A percentile compares a stretch with the other conserved stretches of the same genome.
phyloP scores from a whole-genome alignment of 2,797 vertebrate species.

The Protosalanx chinensis region DNA sequence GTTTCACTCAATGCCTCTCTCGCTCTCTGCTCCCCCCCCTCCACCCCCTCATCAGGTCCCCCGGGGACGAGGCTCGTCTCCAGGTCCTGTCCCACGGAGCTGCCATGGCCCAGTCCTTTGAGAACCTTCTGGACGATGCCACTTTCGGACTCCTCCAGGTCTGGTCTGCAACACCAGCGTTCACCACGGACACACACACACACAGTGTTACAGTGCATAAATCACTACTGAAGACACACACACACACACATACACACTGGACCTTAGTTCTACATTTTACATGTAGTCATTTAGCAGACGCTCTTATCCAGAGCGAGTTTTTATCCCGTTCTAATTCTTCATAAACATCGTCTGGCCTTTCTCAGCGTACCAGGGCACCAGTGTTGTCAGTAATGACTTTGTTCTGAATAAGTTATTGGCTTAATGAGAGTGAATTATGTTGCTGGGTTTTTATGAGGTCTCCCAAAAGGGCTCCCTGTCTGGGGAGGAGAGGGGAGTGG shows the following conservation, averaged over 20 bases:
- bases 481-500: no score
- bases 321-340: no score
- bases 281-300: no score
- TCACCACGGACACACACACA: slow-evolving; percentile 3
- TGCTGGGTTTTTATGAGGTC: background rate
- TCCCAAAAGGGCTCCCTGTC: background rate
- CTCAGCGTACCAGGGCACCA: background rate
- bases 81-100: slow-evolving; percentile 75
- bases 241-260: background rate
- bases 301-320: no score
- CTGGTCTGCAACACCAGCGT: background rate
- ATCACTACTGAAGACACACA: background rate
- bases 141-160: slow-evolving; percentile 77
- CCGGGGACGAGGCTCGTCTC: slow-evolving; percentile 71
- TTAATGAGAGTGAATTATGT: background rate
- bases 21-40: background rate
- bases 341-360: background rate
- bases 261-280: background rate
- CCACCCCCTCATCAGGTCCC: slow-evolving; percentile 65
- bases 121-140: slow-evolving; percentile 81
- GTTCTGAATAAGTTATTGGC: background rate
- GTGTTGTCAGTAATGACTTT: slow-evolving; percentile 3
- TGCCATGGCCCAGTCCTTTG: slow-evolving; percentile 79
- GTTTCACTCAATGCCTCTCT: background rate
- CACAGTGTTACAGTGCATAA: background rate